Evolutionary conservation across 2,888 invertebrate genomes (phyloP).

Genomic region (Aphelenchoides bicaudatus): DNA sequence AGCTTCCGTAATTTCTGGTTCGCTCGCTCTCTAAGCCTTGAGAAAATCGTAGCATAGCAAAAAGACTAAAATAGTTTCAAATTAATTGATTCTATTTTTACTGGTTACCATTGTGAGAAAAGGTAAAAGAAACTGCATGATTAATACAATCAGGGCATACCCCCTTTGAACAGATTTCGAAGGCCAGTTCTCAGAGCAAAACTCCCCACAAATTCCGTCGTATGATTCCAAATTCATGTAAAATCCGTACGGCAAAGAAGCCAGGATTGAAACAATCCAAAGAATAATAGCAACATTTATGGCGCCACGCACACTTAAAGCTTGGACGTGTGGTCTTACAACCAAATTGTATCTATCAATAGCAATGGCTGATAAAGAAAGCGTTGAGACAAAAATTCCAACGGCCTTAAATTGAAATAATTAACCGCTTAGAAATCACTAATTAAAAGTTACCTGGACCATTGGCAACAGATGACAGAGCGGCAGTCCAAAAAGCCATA

Average conservation of each 20-base stretch:
- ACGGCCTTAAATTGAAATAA: constrained; percentile 33
- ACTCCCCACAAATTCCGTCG: constrained; percentile 60
- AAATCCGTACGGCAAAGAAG: constrained; percentile 83
- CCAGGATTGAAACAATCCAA: constrained; percentile 70
- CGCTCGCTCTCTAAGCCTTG: constrained; percentile 43
- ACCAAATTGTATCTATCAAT: constrained; percentile 42
- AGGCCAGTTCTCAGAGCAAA: constrained; percentile 73
- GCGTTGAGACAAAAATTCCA: constrained; percentile 43
- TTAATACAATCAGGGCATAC: constrained; percentile 81
- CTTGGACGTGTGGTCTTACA: constrained; percentile 32
- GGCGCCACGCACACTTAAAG: constrained; percentile 30
- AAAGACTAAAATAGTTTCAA: no score
- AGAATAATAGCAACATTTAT: constrained; percentile 32
- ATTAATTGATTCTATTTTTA: no score
- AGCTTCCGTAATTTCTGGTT: constrained; percentile 52
- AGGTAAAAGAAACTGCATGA: constrained; percentile 86
- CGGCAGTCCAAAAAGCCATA: constrained; percentile 84
- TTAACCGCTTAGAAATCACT: constrained; percentile 3
- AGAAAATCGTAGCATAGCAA: constrained; percentile 83
- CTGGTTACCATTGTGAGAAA: constrained; percentile 87
- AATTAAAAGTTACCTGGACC: constrained; percentile 69
- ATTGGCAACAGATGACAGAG: constrained; percentile 88
- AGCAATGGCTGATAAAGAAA: constrained; percentile 41
- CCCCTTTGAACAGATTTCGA: constrained; percentile 72
- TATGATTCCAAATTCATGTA: constrained; percentile 67